Base-by-base conservation (phyloP, 2,113 vertebrate species). In the Osmerus eperlanus region DNA sequence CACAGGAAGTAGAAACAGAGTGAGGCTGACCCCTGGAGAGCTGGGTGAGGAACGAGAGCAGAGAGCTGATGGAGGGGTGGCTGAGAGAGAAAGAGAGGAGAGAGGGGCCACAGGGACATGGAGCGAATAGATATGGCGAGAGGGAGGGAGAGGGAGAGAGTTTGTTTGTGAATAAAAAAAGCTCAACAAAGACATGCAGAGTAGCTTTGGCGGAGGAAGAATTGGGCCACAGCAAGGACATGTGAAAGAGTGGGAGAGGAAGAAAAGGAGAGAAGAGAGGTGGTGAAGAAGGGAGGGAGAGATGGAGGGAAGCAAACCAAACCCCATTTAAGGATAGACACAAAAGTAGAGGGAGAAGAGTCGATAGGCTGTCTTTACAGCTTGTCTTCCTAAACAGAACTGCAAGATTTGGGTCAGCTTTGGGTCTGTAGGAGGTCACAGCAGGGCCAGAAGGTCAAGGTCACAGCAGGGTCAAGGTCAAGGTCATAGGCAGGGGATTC, bases 171-270 rank as follows among this genome's bases (percentile, higher is more conserved):
- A 83, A 67, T 71, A 76, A 81, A 78, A 78, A 70, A 3, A 76
- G 21, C 59, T 75, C 56, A 68, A 64, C 58, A 82, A 81, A 58
- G 73, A 56, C 70, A 12, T 25, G 65, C 12, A 63, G 66, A 58
- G 70, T 68, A 61, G 72, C 71, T 78, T 68, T 55, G 68, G 28
- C 7, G 3, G 55, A 69, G 67, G 73, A 61, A 65, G 68, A 86
- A 89, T 53, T 86, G 84, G 82, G 86, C 83, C 86, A 80, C 72
- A 61, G 77, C 84, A 88, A 85, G 86, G 86, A 80, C 83, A 67
- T n/a, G 52, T 12, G n/a, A 19, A 59, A 19, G n/a, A 19, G n/a
- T 21, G 9, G 11, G 58, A 19, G 9, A 21, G 18, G 18, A 12
- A 15, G 6, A 23, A 60, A 19, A 7, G 18, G 18, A 23, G 3